A percentile compares a stretch with the other conserved stretches of the same genome.
phyloP scores from a whole-genome alignment of 2,888 invertebrate genomes.

The Amiota communis region DNA sequence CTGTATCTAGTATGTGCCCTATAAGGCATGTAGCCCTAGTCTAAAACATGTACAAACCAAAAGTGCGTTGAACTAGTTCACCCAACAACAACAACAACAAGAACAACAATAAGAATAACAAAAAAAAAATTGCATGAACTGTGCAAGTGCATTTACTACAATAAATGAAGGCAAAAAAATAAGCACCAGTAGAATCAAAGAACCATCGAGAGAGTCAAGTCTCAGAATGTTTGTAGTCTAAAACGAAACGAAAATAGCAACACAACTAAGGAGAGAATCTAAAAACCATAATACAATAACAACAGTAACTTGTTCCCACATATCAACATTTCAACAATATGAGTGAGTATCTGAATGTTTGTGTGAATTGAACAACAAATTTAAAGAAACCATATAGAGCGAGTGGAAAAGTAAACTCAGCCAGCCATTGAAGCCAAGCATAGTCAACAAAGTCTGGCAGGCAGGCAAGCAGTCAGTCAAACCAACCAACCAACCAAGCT shows the following conservation, averaged over 20 bases:
- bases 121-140: too few species aligned
- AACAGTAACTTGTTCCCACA: constrained; percentile 1
- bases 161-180: not conserved
- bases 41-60: not conserved
- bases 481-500: not conserved
- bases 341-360: not conserved
- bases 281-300: not conserved
- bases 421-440: not conserved
- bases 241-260: not conserved
- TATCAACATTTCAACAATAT: not conserved
- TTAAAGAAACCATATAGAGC: not conserved
- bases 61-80: constrained; percentile 17
- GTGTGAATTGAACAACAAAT: not conserved
- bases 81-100: too few species aligned
- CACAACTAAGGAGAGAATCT: not conserved
- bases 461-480: not conserved
- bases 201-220: not conserved
- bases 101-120: too few species aligned
- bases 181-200: not conserved
- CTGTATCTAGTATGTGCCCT: too few species aligned
- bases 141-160: not conserved
- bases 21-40: too few species aligned
- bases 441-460: not conserved
- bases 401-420: not conserved
- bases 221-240: not conserved